Evolutionary conservation across 2,888 invertebrate species (phyloP), one percentile per base, ranked within the genome.

Genomic region (Drosophila macrospina): DNA sequence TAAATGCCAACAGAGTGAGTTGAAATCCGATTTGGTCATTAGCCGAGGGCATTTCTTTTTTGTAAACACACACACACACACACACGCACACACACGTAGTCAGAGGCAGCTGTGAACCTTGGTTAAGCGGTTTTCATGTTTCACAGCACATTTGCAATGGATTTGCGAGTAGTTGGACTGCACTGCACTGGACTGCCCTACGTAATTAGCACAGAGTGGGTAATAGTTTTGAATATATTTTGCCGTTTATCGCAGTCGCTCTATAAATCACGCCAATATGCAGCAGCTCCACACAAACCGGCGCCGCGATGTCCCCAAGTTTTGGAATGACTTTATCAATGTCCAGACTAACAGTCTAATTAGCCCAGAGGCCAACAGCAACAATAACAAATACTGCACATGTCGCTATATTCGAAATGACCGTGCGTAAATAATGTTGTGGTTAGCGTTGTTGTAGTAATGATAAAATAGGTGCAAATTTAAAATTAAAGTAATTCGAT

Each of bases 11-110:
- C 81, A 65, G 32, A 42, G 45, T 36, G 54, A 44, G 50, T 2
- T 69, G 48, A 80, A 84, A 81, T 73, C 71, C 85, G 72, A 65
- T 81, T 74, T 67, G 71, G 79, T 78, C 88, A 86, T 85, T 85
- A 88, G 69, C 54, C 36, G 50, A 20, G 45, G 55, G 15, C 10
- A n/a, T 39, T 57, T 63, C 52, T 51, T 48, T 37, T 20, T 20
- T 20, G 3, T 20, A 20, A 1, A 20, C 32, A 34, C 51, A 16
- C 50, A 55, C 42, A 36, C 34, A 5, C 36, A 47, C 28, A 10
- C 36, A 28, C 7, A 44, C 24, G 11, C 34, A 41, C 7, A 13
- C 11, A 3, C 15, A 34, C 37, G 45, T 10, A 45, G 8, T 8
- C 20, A 41, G 20, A 34, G 26, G 32, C 76, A 74, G 67, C 67